phyloP scores from a whole-genome alignment of 2,888 invertebrate species.

The Andrena flavipes region DNA sequence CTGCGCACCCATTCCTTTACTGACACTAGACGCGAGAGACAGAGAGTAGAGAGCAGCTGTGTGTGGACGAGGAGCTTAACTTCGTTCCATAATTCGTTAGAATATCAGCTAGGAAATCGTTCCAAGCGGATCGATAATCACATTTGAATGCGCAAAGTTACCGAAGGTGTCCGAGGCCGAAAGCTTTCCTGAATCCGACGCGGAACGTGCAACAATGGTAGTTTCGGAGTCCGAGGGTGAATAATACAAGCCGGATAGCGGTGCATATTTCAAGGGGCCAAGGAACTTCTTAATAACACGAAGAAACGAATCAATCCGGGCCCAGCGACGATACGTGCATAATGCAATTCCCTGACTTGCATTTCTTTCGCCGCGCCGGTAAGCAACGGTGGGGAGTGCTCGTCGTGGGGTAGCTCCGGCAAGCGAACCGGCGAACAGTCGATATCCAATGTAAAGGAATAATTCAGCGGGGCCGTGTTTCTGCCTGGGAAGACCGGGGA shows the following conservation, averaged over 20 bases:
- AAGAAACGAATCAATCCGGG: slow-evolving; percentile 55
- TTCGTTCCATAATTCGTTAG: background rate
- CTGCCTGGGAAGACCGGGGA: slow-evolving; percentile 19
- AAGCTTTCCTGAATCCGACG: background rate
- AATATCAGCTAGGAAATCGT: background rate
- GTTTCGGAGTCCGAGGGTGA: slow-evolving; percentile 13
- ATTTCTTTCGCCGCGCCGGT: slow-evolving; percentile 38
- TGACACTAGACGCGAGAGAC: too few species aligned
- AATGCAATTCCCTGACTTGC: slow-evolving; percentile 64
- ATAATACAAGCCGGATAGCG: slow-evolving; percentile 35
- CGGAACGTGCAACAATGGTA: slow-evolving; percentile 11
- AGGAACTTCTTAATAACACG: slow-evolving; percentile 51
- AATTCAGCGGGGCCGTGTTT: slow-evolving; percentile 62
- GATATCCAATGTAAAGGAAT: slow-evolving; percentile 65
- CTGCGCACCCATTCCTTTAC: too few species aligned
- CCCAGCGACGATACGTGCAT: slow-evolving; percentile 49
- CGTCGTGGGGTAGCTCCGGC: slow-evolving; percentile 48
- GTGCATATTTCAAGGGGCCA: slow-evolving; percentile 42
- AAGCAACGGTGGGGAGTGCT: slow-evolving; percentile 36
- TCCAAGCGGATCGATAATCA: too few species aligned
- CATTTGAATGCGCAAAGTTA: too few species aligned
- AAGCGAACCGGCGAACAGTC: slow-evolving; percentile 54
- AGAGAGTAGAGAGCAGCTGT: too few species aligned
- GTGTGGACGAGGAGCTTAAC: too few species aligned
- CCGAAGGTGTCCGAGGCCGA: background rate